phyloP scores from a whole-genome alignment of 2,888 invertebrate species.

The Metallyticus violacea region DNA sequence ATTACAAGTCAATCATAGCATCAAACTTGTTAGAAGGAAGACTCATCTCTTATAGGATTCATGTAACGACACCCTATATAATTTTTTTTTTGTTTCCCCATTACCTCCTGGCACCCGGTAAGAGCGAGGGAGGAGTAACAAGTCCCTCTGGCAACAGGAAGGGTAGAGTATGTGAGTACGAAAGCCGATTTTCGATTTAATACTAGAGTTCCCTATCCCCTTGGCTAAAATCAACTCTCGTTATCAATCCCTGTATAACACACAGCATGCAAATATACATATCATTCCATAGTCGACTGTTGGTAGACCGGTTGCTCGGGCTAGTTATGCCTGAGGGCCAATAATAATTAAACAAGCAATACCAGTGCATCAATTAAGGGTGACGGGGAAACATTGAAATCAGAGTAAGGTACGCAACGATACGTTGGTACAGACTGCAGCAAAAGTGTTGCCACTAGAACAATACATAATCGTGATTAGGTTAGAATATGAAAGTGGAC shows the following conservation, averaged over 20 bases:
- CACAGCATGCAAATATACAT: conserved; percentile 11
- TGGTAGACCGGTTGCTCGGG: background rate
- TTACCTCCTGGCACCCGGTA: background rate
- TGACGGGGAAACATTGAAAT: background rate
- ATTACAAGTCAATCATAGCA: background rate
- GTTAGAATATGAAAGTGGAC: no score
- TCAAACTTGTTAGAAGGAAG: background rate
- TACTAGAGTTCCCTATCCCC: background rate
- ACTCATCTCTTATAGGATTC: background rate
- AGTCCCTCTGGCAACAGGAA: background rate
- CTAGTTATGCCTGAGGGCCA: background rate
- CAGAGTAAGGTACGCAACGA: background rate
- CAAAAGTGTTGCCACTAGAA: background rate
- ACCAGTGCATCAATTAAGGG: conserved; percentile 8
- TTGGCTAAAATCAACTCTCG: conserved; percentile 16
- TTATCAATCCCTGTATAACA: background rate
- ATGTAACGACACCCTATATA: background rate
- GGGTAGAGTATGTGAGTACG: background rate
- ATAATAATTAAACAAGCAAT: conserved; percentile 17
- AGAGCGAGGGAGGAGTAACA: background rate
- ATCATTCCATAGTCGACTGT: background rate
- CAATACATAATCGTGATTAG: background rate
- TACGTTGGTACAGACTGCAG: background rate
- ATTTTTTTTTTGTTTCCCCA: background rate
- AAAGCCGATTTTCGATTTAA: conserved; percentile 18